These are phyloP conservation scores for Synanthedon tipuliformis DNA, from an alignment of 2,888 invertebrate genomes.

Conservation along the genomic window DNA sequence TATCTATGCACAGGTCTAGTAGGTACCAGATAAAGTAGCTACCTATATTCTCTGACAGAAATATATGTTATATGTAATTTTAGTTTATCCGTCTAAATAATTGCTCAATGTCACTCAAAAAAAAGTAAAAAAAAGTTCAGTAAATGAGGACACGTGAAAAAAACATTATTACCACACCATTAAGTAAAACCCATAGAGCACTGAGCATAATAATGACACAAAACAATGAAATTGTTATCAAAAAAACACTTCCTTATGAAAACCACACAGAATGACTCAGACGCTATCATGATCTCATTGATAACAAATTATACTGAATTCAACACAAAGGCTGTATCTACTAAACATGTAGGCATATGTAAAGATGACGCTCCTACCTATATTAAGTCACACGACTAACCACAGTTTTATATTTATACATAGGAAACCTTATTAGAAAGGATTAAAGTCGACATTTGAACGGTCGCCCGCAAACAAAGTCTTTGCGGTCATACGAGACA, in stretches of 20 bases:
- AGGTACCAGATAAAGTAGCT: too few relatives aligned
- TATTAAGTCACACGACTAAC: constrained; percentile 30
- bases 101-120: too few relatives aligned
- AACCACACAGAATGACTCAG: neutral
- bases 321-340: constrained; percentile 16
- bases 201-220: neutral
- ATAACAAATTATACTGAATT: constrained; percentile 28
- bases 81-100: too few relatives aligned
- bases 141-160: neutral
- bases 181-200: neutral
- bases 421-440: constrained; percentile 1
- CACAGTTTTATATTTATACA: constrained; percentile 9
- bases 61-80: too few relatives aligned
- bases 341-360: constrained; percentile 3
- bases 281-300: constrained; percentile 23
- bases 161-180: neutral
- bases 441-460: constrained; percentile 22
- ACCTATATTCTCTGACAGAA: too few relatives aligned
- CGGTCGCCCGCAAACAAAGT: constrained; percentile 6
- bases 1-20: too few relatives aligned
- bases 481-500: constrained; percentile 22
- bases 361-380: constrained; percentile 32
- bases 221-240: neutral
- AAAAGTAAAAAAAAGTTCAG: too few relatives aligned
- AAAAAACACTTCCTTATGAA: neutral